A percentile compares a stretch with the other conserved stretches of the same genome.
phyloP scores from a whole-genome alignment of 1,140 invertebrate genomes.

The Zaprionus ghesquierei region DNA sequence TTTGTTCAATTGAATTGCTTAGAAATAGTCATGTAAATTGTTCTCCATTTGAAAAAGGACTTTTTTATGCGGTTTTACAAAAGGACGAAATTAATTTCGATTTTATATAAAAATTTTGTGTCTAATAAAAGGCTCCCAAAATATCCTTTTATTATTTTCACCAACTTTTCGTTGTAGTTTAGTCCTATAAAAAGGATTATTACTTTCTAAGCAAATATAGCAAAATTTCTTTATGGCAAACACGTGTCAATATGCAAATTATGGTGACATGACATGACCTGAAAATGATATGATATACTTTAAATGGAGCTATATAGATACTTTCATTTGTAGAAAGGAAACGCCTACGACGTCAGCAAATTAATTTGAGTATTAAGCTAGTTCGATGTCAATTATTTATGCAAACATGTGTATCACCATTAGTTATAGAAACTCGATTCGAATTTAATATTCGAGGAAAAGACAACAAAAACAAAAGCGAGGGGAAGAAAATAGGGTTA shows the following conservation, averaged over 20 bases:
- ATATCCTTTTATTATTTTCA: background rate
- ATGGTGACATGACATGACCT: background rate
- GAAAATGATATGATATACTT: background rate
- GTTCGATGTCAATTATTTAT: conserved; percentile 15
- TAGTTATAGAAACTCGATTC: conserved; percentile 5
- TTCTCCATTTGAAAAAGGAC: background rate
- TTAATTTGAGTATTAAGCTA: background rate
- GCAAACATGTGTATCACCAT: conserved; percentile 4
- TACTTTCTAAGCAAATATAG: background rate
- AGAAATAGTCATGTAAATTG: background rate
- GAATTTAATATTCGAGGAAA: background rate
- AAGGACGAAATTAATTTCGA: background rate
- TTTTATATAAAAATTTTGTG: background rate
- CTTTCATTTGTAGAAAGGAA: background rate
- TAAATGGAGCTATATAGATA: background rate
- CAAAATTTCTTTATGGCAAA: background rate
- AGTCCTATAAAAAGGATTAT: background rate
- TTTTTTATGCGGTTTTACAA: background rate
- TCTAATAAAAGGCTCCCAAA: background rate
- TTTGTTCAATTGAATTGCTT: conserved; percentile 1
- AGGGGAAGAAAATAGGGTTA: background rate
- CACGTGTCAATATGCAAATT: background rate
- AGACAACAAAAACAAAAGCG: background rate
- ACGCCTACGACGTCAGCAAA: background rate
- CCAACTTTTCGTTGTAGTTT: background rate